Conservation (phyloP, 92 coral and sea anemone genomes). For the Epizoanthus scotinus region DNA sequence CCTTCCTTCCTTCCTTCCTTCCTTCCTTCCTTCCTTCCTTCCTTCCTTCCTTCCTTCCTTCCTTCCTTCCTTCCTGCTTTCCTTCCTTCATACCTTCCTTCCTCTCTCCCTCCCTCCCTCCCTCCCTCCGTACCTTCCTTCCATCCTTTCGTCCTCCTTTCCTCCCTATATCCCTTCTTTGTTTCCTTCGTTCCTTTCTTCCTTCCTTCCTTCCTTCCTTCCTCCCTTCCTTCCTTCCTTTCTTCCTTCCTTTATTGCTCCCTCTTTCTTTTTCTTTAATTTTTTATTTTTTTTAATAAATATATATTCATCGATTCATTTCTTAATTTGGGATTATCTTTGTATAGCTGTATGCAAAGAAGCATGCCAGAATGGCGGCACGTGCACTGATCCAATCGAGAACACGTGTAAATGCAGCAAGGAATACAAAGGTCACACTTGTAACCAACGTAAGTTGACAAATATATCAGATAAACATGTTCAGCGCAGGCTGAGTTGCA, state of each 20-base stretch:
- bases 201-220: background rate
- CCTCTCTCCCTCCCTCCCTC: background rate
- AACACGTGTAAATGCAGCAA: constrained; percentile 74
- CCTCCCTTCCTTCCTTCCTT: background rate
- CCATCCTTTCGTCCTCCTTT: background rate
- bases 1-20: background rate
- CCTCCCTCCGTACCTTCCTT: background rate
- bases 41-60: background rate
- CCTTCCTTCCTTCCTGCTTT: background rate
- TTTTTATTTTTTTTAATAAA: too few species aligned
- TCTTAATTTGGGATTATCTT: background rate
- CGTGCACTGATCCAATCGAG: constrained; percentile 71
- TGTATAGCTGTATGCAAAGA: constrained; percentile 80
- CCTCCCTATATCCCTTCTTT: too few species aligned
- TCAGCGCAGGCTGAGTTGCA: too few species aligned
- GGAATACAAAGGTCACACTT: constrained; percentile 62
- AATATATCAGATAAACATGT: too few species aligned
- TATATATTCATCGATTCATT: background rate
- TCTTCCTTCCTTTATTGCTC: too few species aligned
- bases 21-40: background rate
- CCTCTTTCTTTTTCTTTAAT: too few species aligned
- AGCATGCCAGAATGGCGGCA: constrained; percentile 89
- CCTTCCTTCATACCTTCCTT: background rate
- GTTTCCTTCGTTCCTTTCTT: background rate
- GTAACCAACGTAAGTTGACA: constrained; percentile 68